phyloP scores from a whole-genome alignment of 64 coral and sea anemone genomes.

The Montipora foliosa region DNA sequence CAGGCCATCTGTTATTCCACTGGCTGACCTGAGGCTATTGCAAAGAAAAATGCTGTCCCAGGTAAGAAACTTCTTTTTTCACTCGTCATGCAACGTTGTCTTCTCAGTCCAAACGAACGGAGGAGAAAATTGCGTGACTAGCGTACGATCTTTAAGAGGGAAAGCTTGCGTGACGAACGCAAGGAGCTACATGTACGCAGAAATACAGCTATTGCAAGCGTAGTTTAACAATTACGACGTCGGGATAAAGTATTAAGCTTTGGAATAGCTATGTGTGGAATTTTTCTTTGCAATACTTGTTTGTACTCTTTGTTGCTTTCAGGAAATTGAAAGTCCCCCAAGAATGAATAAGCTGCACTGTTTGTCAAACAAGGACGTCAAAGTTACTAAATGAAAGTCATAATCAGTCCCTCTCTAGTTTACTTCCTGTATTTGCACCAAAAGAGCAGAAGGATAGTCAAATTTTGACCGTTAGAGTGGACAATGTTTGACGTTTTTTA shows the following conservation, averaged over 20 bases:
- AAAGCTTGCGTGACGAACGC: too few species aligned
- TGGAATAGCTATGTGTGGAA: background rate
- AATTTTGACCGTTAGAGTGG: too few species aligned
- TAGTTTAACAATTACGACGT: too few species aligned
- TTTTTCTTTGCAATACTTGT: too few species aligned
- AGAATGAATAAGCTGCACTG: background rate
- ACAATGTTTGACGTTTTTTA: too few species aligned
- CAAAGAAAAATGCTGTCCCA: background rate
- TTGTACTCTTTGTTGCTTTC: background rate
- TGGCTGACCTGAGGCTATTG: constrained; percentile 59
- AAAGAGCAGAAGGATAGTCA: too few species aligned
- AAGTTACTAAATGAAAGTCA: background rate
- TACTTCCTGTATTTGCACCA: too few species aligned
- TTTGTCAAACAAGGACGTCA: background rate
- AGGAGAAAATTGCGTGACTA: too few species aligned
- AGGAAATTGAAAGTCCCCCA: background rate
- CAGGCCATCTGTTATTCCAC: constrained; percentile 66
- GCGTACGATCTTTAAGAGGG: too few species aligned
- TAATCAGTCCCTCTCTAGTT: background rate
- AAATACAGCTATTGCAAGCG: too few species aligned
- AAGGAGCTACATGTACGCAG: background rate
- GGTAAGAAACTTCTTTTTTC: background rate
- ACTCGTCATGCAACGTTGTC: too few species aligned
- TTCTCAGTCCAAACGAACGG: too few species aligned
- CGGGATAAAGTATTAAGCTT: background rate